Percentiles rank a stretch among this genome's conserved stretches.
phyloP scores from a whole-genome alignment of 2,113 vertebrate genomes.

The Megaceryle maxima region DNA sequence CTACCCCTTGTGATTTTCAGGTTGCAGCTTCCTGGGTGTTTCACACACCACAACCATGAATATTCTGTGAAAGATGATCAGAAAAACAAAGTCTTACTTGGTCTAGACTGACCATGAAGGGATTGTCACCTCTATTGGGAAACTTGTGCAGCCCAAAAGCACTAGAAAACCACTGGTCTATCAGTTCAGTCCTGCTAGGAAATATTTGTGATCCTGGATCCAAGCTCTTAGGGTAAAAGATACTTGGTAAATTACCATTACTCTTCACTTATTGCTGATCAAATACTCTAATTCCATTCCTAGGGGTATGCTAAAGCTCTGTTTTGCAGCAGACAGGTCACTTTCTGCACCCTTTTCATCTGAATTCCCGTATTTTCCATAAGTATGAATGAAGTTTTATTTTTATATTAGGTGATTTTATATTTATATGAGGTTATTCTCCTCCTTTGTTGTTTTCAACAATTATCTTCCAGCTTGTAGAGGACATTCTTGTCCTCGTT shows the following conservation, averaged over 20 bases:
- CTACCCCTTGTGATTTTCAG: not conserved
- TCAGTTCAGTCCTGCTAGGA: not conserved
- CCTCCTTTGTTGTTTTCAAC: not conserved
- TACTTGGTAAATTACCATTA: not conserved
- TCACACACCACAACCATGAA: not conserved
- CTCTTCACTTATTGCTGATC: not conserved
- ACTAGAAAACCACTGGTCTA: not conserved
- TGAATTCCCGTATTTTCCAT: not conserved
- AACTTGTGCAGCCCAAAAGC: not conserved
- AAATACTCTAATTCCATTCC: not conserved
- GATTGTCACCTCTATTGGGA: not conserved
- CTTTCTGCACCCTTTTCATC: not conserved
- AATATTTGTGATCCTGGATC: not conserved
- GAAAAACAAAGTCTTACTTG: not conserved
- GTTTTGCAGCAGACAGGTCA: not conserved
- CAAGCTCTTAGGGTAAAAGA: not conserved
- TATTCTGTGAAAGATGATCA: not conserved
- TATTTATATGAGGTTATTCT: not conserved
- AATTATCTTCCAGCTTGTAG: not conserved
- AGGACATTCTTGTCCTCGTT: not conserved
- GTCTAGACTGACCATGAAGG: not conserved
- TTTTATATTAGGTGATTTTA: not conserved
- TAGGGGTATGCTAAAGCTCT: not conserved
- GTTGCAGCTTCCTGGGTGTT: not conserved
- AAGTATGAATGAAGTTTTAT: not conserved